phyloP scores from a whole-genome alignment of 2,888 invertebrate genomes.

The Invenusta paracnida region DNA sequence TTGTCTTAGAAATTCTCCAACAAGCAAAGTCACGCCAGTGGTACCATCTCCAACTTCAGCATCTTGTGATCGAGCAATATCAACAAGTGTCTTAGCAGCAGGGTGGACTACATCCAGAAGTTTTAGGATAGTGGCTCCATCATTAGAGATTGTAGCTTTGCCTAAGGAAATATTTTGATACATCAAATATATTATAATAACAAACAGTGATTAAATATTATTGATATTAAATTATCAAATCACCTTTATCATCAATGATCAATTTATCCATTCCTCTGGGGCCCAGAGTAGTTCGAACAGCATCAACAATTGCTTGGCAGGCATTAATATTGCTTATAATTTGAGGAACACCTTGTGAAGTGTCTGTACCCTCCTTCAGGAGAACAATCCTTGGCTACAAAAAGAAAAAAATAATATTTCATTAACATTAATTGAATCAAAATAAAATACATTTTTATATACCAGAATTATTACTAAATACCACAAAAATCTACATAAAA shows the following conservation, averaged over 20 bases:
- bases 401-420: too few species aligned
- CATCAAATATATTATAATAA: background rate
- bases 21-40: conserved; percentile 88
- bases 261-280: conserved; percentile 99
- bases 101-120: conserved; percentile 95
- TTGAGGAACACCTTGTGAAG: conserved; percentile 83
- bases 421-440: too few species aligned
- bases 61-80: conserved; percentile 90
- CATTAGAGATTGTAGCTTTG: conserved; percentile 93
- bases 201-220: background rate
- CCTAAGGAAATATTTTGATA: conserved; percentile 52
- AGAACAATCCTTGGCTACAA: conserved; percentile 86
- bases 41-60: conserved; percentile 91
- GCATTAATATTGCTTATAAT: conserved; percentile 94
- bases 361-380: conserved; percentile 91
- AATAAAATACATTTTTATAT: too few species aligned
- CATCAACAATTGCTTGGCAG: conserved; percentile 85
- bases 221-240: background rate
- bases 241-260: conserved; percentile 78
- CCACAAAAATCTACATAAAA: too few species aligned
- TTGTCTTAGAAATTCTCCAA: conserved; percentile 89
- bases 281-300: conserved; percentile 91
- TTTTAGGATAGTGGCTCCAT: conserved; percentile 97
- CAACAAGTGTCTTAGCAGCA: conserved; percentile 91
- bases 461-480: too few species aligned